Evolutionary conservation across 30 jellyfish, hydroid and myxozoan species (phyloP).

Genomic region (Cassiopea xamachana): DNA sequence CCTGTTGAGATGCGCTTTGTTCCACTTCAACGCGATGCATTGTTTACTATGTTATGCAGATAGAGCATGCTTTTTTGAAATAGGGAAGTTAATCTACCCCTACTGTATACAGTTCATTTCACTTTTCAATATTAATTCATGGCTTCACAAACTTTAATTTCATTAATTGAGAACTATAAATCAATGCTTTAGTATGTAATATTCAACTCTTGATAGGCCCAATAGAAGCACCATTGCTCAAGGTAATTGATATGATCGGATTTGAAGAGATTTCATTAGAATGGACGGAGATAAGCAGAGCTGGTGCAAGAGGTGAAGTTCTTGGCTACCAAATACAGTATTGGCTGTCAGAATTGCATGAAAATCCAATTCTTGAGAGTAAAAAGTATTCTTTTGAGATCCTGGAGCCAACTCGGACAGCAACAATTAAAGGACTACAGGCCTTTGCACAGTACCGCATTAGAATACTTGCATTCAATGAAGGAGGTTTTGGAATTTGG

Average conservation of each 20-base stretch:
- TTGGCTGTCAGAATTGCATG: conserved; percentile 32
- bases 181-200: too few relatives aligned
- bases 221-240: conserved; percentile 33
- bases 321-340: conserved; percentile 50
- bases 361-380: not conserved
- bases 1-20: too few relatives aligned
- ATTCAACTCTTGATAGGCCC: conserved; percentile 6
- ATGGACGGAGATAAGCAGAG: conserved; percentile 34
- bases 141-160: too few relatives aligned
- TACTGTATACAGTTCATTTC: too few relatives aligned
- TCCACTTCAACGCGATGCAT: too few relatives aligned
- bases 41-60: too few relatives aligned
- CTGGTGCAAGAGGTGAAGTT: conserved; percentile 57
- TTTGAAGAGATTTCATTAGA: conserved; percentile 22
- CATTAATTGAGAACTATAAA: too few relatives aligned
- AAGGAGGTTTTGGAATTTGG: conserved; percentile 56
- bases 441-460: conserved; percentile 42
- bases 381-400: not conserved
- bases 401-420: conserved; percentile 51
- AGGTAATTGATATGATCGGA: conserved; percentile 27
- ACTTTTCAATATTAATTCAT: too few relatives aligned
- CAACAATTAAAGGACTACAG: not conserved
- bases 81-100: too few relatives aligned
- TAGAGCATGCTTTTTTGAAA: too few relatives aligned
- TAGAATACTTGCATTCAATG: conserved; percentile 44